Evolutionary conservation across 2,888 invertebrate genomes (phyloP), one percentile per base, ranked within the genome.

Genomic region (Synergus umbraculus): DNA sequence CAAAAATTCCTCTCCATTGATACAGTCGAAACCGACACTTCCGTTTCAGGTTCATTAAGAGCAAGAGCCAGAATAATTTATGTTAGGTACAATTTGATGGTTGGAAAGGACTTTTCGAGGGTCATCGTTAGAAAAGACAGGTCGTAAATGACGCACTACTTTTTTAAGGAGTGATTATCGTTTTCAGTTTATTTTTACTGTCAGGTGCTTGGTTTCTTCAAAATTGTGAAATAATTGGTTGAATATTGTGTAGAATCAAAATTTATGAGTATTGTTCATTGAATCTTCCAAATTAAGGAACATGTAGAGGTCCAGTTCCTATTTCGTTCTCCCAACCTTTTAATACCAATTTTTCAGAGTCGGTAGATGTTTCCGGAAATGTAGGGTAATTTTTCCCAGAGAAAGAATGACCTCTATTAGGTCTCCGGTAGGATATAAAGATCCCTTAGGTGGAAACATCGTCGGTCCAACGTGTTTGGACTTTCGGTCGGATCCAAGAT

Each of bases 401-500:
- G 10, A 54, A 60, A 4, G 12, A 60, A 60, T 60, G 4, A 22
- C 60, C 22, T 60, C 22, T 12, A 60, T 60, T 60, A 60, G 60
- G 29, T 49, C 15, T 37, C 29, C 46, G 18, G 46, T 49, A 54
- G 22, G 29, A 73, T 54, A 13, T 49, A 54, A 73, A 54, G 54
- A 73, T 73, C 37, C 73, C 46, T 73, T 73, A 13, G 49, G 15
- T 22, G 69, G 69, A 73, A 73, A 73, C 49, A 73, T 49, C 49
- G 49, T 29, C 15, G 69, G 76, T 77, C 80, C 78, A 79, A 79
- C 49, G 67, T 79, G 83, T 81, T 82, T 82, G 80, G 82, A 84
- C 83, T 82, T 84, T 81, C 84, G 81, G 81, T 79, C 78, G 78
- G 76, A 64, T 78, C 66, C 73, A 54, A 73, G 76, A 66, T 78